These are phyloP conservation scores for Crepidodera aurea DNA, from an alignment of 2,888 invertebrate genomes.

Conservation along the genomic window DNA sequence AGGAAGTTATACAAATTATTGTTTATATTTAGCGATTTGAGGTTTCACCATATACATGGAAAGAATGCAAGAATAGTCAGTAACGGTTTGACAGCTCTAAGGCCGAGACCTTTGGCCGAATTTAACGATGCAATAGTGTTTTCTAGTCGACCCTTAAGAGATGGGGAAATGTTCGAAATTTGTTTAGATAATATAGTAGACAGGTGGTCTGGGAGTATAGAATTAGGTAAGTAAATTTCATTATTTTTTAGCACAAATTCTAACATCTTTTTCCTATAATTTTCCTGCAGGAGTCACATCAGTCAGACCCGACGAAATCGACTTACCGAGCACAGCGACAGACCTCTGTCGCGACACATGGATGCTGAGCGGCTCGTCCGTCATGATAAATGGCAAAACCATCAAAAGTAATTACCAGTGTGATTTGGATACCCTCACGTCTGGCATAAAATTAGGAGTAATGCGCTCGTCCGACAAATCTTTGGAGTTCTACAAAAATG, in stretches of 20 bases:
- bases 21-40: slow-evolving; percentile 78
- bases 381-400: slow-evolving; percentile 90
- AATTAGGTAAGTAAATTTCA: slow-evolving; percentile 69
- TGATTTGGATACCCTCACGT: slow-evolving; percentile 82
- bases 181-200: slow-evolving; percentile 90
- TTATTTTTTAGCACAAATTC: neutral
- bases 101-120: slow-evolving; percentile 88
- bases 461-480: slow-evolving; percentile 86
- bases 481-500: slow-evolving; percentile 86
- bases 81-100: slow-evolving; percentile 83
- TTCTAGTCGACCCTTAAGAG: slow-evolving; percentile 85
- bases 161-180: slow-evolving; percentile 92
- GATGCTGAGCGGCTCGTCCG: slow-evolving; percentile 90
- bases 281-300: slow-evolving; percentile 76
- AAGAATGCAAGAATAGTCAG: slow-evolving; percentile 86
- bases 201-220: slow-evolving; percentile 92
- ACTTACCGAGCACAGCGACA: slow-evolving; percentile 88
- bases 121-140: slow-evolving; percentile 95
- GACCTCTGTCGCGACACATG: slow-evolving; percentile 92
- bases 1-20: neutral
- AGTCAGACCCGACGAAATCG: slow-evolving; percentile 89
- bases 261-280: neutral
- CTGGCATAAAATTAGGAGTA: slow-evolving; percentile 76
- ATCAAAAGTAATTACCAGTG: slow-evolving; percentile 85
- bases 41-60: slow-evolving; percentile 90